phyloP scores from a whole-genome alignment of 2,113 vertebrate genomes.

The Sylvia atricapilla region DNA sequence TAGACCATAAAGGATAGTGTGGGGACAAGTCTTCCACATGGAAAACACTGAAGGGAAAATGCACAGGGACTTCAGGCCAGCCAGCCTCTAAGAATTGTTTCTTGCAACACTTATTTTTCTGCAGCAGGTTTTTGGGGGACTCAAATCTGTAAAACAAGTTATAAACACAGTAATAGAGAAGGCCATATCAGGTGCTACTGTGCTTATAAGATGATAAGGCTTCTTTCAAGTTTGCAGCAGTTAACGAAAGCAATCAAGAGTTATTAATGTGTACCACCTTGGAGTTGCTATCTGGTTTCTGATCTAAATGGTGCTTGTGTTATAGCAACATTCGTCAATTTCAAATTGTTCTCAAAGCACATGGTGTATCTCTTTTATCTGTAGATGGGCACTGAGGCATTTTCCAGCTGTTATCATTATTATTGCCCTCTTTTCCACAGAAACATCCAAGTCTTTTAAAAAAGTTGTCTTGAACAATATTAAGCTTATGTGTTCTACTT shows the following conservation, averaged over 20 bases:
- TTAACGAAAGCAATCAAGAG: not conserved
- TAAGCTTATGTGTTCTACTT: not conserved
- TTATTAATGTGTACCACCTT: slow-evolving; percentile 38
- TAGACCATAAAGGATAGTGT: not conserved
- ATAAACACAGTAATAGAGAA: not conserved
- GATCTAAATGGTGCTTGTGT: slow-evolving; percentile 28
- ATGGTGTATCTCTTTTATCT: slow-evolving; percentile 1
- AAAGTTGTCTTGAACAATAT: not conserved
- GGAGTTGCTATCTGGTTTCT: not conserved
- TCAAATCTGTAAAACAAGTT: not conserved
- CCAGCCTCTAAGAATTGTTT: not conserved
- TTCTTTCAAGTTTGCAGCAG: slow-evolving; percentile 9
- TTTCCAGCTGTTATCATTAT: not conserved
- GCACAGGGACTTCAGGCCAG: not conserved
- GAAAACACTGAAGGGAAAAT: not conserved
- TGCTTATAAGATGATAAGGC: slow-evolving; percentile 30
- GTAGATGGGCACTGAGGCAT: not conserved
- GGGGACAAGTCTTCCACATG: not conserved
- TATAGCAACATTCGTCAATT: slow-evolving; percentile 40
- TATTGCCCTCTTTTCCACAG: not conserved
- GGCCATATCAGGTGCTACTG: not conserved
- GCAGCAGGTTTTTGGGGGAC: not conserved
- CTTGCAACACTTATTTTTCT: not conserved
- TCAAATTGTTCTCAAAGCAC: slow-evolving; percentile 19
- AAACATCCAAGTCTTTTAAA: not conserved